phyloP scores from a whole-genome alignment of 2,113 vertebrate genomes.

The Ceyx margarethae region DNA sequence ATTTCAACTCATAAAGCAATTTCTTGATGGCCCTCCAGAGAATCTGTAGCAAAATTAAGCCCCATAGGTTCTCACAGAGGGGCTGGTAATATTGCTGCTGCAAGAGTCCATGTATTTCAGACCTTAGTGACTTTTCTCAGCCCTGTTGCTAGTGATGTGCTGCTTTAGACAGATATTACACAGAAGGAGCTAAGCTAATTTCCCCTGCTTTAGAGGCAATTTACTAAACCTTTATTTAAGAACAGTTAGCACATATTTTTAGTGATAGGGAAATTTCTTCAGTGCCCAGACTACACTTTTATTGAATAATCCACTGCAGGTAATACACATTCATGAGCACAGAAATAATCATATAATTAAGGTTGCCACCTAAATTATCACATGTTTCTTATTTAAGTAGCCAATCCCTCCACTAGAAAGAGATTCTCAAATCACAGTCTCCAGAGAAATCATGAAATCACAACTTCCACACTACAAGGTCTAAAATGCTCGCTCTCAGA shows the following conservation, averaged over 20 bases:
- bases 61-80: neutral
- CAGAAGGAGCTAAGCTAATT: conserved; percentile 8
- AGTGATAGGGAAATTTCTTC: conserved; percentile 22
- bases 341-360: conserved; percentile 42
- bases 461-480: neutral
- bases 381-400: neutral
- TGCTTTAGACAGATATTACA: conserved; percentile 27
- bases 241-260: neutral
- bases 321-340: neutral
- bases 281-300: conserved; percentile 3
- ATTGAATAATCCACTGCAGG: conserved; percentile 11
- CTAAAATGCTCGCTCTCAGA: neutral
- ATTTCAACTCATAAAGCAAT: conserved; percentile 38
- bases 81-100: neutral
- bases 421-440: neutral
- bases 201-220: conserved; percentile 31
- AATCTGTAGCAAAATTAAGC: conserved; percentile 12
- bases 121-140: conserved; percentile 5
- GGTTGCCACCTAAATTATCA: conserved; percentile 17
- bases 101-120: neutral
- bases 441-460: neutral
- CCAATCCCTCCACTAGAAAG: neutral
- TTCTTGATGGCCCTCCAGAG: conserved; percentile 14
- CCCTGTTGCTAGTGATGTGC: neutral
- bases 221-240: conserved; percentile 36